A percentile compares a stretch with the other conserved stretches of the same genome.
Evolutionary conservation across 2,888 invertebrate species (phyloP).

Genomic region (Hyalella azteca): DNA sequence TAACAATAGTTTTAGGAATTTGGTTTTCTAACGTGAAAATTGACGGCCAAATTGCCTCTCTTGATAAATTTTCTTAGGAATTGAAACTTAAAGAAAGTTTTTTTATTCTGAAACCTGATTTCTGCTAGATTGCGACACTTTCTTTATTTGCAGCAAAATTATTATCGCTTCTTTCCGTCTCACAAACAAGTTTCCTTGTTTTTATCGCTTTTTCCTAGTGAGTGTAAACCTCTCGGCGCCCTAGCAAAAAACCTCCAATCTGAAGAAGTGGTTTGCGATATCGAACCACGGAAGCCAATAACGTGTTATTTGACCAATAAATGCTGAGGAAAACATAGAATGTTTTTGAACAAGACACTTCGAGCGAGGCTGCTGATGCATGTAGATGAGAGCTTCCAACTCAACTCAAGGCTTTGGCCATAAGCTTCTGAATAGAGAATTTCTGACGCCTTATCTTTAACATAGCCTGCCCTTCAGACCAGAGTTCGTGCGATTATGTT

Average conservation of each 20-base stretch:
- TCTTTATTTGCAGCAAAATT: too few relatives aligned
- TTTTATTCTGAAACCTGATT: too few relatives aligned
- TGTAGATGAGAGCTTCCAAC: constrained; percentile 3
- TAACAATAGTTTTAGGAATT: too few relatives aligned
- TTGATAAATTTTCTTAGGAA: too few relatives aligned
- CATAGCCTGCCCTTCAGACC: too few relatives aligned
- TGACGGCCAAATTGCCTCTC: too few relatives aligned
- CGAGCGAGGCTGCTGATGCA: not conserved
- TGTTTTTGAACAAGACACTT: constrained; percentile 29
- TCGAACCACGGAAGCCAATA: constrained; percentile 25
- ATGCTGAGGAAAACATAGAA: constrained; percentile 34
- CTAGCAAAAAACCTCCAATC: constrained; percentile 31
- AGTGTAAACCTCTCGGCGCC: not conserved
- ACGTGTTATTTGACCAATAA: constrained; percentile 37
- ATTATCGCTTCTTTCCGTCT: too few relatives aligned
- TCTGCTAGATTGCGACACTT: too few relatives aligned
- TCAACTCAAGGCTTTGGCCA: not conserved
- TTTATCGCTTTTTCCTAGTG: not conserved
- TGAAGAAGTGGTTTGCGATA: constrained; percentile 30
- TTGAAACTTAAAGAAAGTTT: too few relatives aligned
- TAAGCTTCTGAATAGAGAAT: not conserved
- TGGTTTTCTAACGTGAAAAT: too few relatives aligned
- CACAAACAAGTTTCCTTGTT: not conserved
- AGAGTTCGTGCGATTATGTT: too few relatives aligned
- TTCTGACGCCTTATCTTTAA: not conserved